Conservation (phyloP, 2,888 invertebrate species). For the Lithosia quadra region DNA sequence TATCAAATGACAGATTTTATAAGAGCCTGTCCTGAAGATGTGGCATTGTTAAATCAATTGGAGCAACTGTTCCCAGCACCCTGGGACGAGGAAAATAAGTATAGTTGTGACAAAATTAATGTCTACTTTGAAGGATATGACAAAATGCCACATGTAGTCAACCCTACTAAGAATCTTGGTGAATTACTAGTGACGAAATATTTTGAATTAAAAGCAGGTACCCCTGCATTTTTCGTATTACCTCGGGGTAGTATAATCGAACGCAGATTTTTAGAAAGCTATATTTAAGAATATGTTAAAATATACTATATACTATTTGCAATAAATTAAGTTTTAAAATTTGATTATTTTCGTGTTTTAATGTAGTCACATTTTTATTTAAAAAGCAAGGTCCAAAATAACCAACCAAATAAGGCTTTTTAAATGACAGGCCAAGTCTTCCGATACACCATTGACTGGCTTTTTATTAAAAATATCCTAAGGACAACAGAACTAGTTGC, state of each 20-base stretch:
- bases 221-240: conserved; percentile 89
- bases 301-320: conserved; percentile 3
- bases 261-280: conserved; percentile 85
- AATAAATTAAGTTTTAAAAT: conserved; percentile 23
- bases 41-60: conserved; percentile 80
- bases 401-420: too few relatives aligned
- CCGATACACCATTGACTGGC: too few relatives aligned
- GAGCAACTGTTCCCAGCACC: conserved; percentile 89
- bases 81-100: conserved; percentile 91
- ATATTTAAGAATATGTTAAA: conserved; percentile 57
- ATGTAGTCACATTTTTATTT: background rate
- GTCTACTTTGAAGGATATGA: conserved; percentile 92
- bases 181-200: conserved; percentile 87
- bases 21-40: conserved; percentile 92
- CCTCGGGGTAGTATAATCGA: conserved; percentile 87
- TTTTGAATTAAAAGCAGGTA: conserved; percentile 89
- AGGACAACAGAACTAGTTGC: too few relatives aligned
- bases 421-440: too few relatives aligned
- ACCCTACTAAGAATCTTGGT: conserved; percentile 85
- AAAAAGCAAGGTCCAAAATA: too few relatives aligned
- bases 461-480: too few relatives aligned
- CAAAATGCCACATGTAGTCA: conserved; percentile 87
- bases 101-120: conserved; percentile 87
- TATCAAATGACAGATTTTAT: conserved; percentile 95
- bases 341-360: conserved; percentile 10